Conservation (phyloP, 2,888 invertebrate species). For the Druceiella hillmani region DNA sequence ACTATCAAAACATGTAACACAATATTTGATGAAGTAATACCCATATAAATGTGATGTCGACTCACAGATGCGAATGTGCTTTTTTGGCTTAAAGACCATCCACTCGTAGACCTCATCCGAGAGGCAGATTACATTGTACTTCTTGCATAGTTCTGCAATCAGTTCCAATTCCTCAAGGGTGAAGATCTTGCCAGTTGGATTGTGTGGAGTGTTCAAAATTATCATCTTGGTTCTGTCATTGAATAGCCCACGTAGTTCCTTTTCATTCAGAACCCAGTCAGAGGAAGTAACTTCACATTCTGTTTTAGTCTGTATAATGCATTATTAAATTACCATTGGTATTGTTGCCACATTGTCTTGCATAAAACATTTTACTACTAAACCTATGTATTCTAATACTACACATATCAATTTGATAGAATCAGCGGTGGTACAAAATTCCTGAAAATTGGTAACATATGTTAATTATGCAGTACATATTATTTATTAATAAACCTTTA, state of each 20-base stretch:
- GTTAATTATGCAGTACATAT: no score
- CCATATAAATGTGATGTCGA: no score
- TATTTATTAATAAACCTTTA: no score
- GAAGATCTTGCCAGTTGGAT: slow-evolving; percentile 93
- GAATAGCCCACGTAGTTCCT: slow-evolving; percentile 75
- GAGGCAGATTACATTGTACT: slow-evolving; percentile 86
- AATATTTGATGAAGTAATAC: no score
- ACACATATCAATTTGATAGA: no score
- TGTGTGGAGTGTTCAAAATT: slow-evolving; percentile 96
- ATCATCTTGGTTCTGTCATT: slow-evolving; percentile 88
- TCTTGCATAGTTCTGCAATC: slow-evolving; percentile 85
- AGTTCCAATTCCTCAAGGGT: slow-evolving; percentile 60
- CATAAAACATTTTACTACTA: no score
- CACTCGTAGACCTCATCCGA: slow-evolving; percentile 99
- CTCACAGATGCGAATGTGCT: slow-evolving; percentile 88
- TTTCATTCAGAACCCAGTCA: slow-evolving; percentile 85
- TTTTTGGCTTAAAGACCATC: slow-evolving; percentile 78
- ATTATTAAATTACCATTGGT: no score
- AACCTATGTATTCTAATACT: no score
- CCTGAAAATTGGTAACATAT: no score
- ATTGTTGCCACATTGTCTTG: no score
- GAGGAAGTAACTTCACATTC: slow-evolving; percentile 57
- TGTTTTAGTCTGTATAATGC: slow-evolving; percentile 34
- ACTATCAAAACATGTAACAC: no score
- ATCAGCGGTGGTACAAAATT: no score